Percentiles rank a stretch among this genome's conserved stretches.
Evolutionary conservation across 2,888 invertebrate species (phyloP).

Genomic region (Oconnorella tubifera): DNA sequence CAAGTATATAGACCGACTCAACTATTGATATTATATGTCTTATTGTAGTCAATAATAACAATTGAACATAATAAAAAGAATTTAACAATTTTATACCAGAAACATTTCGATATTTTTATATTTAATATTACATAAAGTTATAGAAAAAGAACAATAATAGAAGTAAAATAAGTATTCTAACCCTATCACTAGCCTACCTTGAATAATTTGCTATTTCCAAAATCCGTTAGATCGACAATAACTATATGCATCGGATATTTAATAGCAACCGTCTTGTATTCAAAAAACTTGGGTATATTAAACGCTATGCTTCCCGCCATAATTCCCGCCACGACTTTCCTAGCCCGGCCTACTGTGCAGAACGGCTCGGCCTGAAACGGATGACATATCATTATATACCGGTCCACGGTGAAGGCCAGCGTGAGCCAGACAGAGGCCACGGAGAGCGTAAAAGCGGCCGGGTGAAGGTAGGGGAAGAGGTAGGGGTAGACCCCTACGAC

Average conservation of each 20-base stretch:
- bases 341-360: constrained; percentile 47
- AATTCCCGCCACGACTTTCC: constrained; percentile 44
- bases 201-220: neutral
- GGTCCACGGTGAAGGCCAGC: constrained; percentile 53
- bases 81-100: no score
- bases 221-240: constrained; percentile 2
- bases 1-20: no score
- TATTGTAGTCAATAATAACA: no score
- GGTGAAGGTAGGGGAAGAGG: constrained; percentile 51
- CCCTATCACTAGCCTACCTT: no score
- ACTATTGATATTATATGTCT: no score
- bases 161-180: no score
- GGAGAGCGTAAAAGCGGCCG: constrained; percentile 51
- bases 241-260: no score
- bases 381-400: constrained; percentile 57
- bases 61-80: no score
- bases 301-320: constrained; percentile 45
- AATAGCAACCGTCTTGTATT: constrained; percentile 42
- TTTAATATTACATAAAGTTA: no score
- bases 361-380: constrained; percentile 51
- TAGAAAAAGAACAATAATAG: no score
- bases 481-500: constrained; percentile 40
- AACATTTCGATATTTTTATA: no score
- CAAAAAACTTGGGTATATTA: constrained; percentile 52
- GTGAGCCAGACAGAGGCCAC: constrained; percentile 55